Percentiles rank a stretch among this genome's conserved stretches.
Evolutionary conservation across 2,797 vertebrate genomes (phyloP).

Genomic region (Botia kubotai): DNA sequence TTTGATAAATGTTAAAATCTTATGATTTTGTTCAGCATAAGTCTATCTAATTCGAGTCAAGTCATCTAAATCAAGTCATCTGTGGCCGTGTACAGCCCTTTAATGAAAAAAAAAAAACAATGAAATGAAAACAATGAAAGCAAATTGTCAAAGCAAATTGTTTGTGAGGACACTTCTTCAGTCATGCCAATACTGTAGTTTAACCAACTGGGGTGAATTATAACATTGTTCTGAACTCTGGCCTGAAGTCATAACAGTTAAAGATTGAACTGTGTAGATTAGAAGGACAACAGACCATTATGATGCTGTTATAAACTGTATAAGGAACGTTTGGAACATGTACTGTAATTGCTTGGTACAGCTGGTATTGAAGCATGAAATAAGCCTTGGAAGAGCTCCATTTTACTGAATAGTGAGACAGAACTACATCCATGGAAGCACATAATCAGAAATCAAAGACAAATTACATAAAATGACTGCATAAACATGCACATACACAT

Average conservation of each 20-base stretch:
- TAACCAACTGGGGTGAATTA: conserved; percentile 45
- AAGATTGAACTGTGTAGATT: conserved; percentile 24
- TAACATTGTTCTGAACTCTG: conserved; percentile 33
- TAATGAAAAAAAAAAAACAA: conserved; percentile 22
- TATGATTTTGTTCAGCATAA: not conserved
- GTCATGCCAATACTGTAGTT: conserved; percentile 35
- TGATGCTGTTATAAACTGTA: conserved; percentile 29
- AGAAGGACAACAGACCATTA: conserved; percentile 28
- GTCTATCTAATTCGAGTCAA: conserved; percentile 2
- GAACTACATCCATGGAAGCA: conserved; percentile 33
- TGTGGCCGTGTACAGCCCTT: conserved; percentile 23
- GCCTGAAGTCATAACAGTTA: conserved; percentile 36
- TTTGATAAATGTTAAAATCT: not conserved
- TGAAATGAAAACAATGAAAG: no score
- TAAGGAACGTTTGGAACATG: conserved; percentile 25
- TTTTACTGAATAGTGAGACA: conserved; percentile 43
- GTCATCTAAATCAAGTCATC: conserved; percentile 44
- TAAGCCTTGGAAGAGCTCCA: conserved; percentile 40
- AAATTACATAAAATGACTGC: conserved; percentile 58
- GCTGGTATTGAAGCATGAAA: conserved; percentile 41
- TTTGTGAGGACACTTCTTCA: conserved; percentile 8
- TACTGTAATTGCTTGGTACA: conserved; percentile 18
- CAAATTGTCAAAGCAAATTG: conserved; percentile 24
- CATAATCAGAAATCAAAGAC: conserved; percentile 38
- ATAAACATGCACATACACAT: conserved; percentile 65